These are phyloP conservation scores for Plectrocnemia conspersa DNA, from an alignment of 1,140 invertebrate genomes.

Conservation along the genomic window DNA sequence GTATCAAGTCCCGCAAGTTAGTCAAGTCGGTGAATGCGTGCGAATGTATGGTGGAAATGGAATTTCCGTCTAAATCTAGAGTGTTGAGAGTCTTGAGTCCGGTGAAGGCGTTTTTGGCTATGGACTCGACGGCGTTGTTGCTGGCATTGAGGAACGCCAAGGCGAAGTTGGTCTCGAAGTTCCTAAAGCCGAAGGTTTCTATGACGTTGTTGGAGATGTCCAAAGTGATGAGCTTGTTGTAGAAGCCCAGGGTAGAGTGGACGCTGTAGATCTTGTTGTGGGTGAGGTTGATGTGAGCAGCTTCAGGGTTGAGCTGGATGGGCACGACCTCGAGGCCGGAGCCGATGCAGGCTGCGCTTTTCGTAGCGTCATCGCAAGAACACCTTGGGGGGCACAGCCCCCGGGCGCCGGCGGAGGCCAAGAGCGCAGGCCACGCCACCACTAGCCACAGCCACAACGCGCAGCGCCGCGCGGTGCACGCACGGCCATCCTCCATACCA, in stretches of 20 bases:
- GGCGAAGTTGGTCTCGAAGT: constrained; percentile 70
- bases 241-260: constrained; percentile 69
- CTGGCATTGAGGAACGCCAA: constrained; percentile 71
- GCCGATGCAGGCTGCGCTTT: constrained; percentile 67
- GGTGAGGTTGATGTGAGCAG: constrained; percentile 70
- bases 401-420: constrained; percentile 37
- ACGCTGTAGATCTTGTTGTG: constrained; percentile 68
- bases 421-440: constrained; percentile 35
- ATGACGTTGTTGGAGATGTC: constrained; percentile 80
- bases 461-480: constrained; percentile 40
- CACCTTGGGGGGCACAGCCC: constrained; percentile 76
- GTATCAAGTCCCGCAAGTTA: constrained; percentile 64
- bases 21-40: constrained; percentile 68
- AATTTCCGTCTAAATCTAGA: constrained; percentile 73
- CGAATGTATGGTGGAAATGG: constrained; percentile 64
- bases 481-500: constrained; percentile 24
- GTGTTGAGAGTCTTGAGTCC: constrained; percentile 64
- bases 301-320: constrained; percentile 81
- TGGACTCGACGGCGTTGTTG: constrained; percentile 62
- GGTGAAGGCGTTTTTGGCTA: constrained; percentile 70
- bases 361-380: constrained; percentile 71
- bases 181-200: constrained; percentile 67
- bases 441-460: constrained; percentile 47
- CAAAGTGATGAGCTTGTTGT: constrained; percentile 70
- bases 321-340: constrained; percentile 77